Evolutionary conservation across 2,113 vertebrate genomes (phyloP).

Genomic region (Pleuronectes platessa): DNA sequence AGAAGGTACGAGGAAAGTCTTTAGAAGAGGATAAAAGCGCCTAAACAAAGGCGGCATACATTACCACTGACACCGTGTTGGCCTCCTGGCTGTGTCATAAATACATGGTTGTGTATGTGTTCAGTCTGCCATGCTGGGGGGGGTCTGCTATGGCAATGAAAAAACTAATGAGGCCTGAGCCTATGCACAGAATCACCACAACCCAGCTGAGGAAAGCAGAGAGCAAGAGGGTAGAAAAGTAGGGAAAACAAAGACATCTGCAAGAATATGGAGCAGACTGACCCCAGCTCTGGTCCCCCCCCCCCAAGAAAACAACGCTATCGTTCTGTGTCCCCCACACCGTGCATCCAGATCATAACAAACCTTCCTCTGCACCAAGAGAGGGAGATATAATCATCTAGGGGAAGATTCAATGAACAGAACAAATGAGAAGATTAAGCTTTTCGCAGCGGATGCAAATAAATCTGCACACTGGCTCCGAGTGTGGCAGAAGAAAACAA

Average conservation of each 20-base stretch:
- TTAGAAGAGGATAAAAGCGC: conserved; percentile 9
- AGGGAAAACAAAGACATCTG: conserved; percentile 7
- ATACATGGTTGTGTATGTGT: conserved; percentile 2
- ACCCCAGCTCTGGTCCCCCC: not conserved
- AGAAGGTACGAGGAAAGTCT: not conserved
- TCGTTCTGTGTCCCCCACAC: not conserved
- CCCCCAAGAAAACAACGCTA: not conserved
- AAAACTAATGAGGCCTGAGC: conserved; percentile 1
- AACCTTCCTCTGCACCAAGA: not conserved
- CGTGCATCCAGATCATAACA: conserved; percentile 26
- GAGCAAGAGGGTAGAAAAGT: not conserved
- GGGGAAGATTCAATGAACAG: conserved; percentile 36
- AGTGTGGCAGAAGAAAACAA: conserved; percentile 13
- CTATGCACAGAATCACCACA: conserved; percentile 21
- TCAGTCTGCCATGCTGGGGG: not conserved
- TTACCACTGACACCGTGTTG: conserved; percentile 2
- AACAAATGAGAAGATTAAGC: conserved; percentile 21
- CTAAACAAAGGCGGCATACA: conserved; percentile 9
- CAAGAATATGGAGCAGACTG: not conserved
- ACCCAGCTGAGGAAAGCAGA: not conserved
- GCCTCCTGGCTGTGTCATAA: conserved; percentile 1
- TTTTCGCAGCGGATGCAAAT: conserved; percentile 35
- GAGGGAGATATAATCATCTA: conserved; percentile 26
- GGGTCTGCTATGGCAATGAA: not conserved
- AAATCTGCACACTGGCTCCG: conserved; percentile 21